A percentile compares a stretch with the other conserved stretches of the same genome.
These are phyloP conservation scores for Tribolium castaneum DNA, from an alignment of 1,140 invertebrate genomes.

Conservation along the genomic window DNA sequence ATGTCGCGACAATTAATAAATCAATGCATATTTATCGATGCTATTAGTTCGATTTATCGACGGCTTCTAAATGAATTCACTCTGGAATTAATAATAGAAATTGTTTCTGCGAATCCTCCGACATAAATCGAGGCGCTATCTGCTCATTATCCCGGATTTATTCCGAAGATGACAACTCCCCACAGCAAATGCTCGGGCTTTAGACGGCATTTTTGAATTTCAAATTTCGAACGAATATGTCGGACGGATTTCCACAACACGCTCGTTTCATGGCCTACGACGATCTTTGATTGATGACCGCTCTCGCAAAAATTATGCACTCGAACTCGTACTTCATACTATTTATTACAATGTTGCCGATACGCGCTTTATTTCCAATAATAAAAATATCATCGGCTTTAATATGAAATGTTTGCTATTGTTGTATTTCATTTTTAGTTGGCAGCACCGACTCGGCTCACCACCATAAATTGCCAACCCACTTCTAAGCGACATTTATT, in stretches of 20 bases:
- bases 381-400: neutral
- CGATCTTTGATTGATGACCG: neutral
- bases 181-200: neutral
- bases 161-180: slow-evolving; percentile 13
- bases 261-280: neutral
- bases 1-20: slow-evolving; percentile 51
- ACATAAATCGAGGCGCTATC: neutral
- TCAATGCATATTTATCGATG: slow-evolving; percentile 53
- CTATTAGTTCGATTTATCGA: slow-evolving; percentile 50
- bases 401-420: neutral
- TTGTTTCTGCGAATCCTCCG: slow-evolving; percentile 29
- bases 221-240: slow-evolving; percentile 7
- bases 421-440: slow-evolving; percentile 11
- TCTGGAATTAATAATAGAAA: slow-evolving; percentile 49
- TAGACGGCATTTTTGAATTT: neutral
- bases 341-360: neutral
- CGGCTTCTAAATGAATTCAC: slow-evolving; percentile 49
- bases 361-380: neutral
- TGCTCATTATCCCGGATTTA: neutral
- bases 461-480: slow-evolving; percentile 1
- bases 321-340: neutral
- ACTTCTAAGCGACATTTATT: slow-evolving; percentile 1
- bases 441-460: neutral
- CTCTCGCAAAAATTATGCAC: neutral
- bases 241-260: neutral